Evolutionary conservation across 2,797 vertebrate genomes (phyloP).

Genomic region (Peromyscus eremicus): DNA sequence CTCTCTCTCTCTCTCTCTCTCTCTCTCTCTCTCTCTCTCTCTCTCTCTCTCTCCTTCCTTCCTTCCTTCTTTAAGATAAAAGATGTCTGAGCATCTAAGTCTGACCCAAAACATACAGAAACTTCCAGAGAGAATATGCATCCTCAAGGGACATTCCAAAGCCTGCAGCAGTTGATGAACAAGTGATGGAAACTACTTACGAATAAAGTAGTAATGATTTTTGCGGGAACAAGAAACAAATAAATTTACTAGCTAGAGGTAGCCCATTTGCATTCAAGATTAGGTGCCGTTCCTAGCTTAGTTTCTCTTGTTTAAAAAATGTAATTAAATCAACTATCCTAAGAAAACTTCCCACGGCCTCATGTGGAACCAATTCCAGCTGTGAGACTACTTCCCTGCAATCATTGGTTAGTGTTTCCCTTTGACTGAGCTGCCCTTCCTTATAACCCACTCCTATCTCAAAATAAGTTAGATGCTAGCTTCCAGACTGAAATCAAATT

Average conservation of each 20-base stretch:
- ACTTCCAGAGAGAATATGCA: constrained; percentile 9
- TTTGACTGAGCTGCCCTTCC: constrained; percentile 70
- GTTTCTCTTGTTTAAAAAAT: constrained; percentile 67
- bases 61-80: neutral
- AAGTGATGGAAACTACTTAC: neutral
- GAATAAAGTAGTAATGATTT: neutral
- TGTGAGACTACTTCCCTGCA: constrained; percentile 67
- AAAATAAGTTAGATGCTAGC: constrained; percentile 63
- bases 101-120: neutral
- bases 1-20: neutral
- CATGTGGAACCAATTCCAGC: constrained; percentile 74
- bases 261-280: constrained; percentile 58
- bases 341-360: constrained; percentile 76
- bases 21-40: too few species aligned
- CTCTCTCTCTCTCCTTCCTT: neutral
- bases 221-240: constrained; percentile 33
- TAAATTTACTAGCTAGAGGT: neutral
- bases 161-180: neutral
- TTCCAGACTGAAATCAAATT: constrained; percentile 77
- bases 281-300: constrained; percentile 55
- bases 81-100: constrained; percentile 18
- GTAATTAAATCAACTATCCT: constrained; percentile 73
- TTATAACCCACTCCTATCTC: constrained; percentile 59
- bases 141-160: neutral
- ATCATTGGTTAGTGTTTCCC: constrained; percentile 69